Percentiles rank a stretch among this genome's conserved stretches.
Conservation (phyloP, 2,113 vertebrate genomes). For the Bucco capensis region DNA sequence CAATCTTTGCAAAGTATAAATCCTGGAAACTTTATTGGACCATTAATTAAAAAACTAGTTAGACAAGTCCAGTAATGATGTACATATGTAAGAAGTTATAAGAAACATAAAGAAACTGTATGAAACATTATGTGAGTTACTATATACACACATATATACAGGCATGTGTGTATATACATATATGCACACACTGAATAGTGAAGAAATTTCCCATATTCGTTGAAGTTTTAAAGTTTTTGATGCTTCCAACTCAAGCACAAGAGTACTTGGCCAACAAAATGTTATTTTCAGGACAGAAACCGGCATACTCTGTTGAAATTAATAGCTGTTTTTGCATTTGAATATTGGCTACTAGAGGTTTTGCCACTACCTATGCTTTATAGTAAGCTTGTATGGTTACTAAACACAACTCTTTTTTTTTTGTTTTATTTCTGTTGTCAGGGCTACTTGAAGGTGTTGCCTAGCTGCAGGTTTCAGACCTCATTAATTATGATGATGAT, state of each 20-base stretch:
- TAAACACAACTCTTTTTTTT: not conserved
- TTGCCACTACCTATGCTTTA: not conserved
- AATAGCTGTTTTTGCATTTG: slow-evolving; percentile 1
- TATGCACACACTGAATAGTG: not conserved
- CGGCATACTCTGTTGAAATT: not conserved
- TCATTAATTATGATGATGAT: not conserved
- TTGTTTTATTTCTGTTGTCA: slow-evolving; percentile 52
- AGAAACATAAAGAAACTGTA: not conserved
- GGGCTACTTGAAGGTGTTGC: slow-evolving; percentile 45
- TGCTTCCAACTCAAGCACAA: not conserved
- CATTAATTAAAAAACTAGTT: not conserved
- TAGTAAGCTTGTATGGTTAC: not conserved
- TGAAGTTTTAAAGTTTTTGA: not conserved
- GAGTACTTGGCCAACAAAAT: not conserved
- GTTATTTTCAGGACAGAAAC: not conserved
- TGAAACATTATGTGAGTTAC: not conserved
- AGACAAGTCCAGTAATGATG: not conserved
- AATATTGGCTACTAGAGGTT: not conserved
- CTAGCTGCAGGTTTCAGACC: slow-evolving; percentile 51
- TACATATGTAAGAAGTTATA: not conserved
- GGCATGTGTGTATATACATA: not conserved
- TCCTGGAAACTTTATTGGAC: not conserved
- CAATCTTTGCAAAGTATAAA: not conserved
- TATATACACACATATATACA: not conserved
- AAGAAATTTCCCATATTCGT: not conserved